These are phyloP conservation scores for Bombycilla garrulus DNA, from an alignment of 2,113 vertebrate genomes.

Conservation along the genomic window DNA sequence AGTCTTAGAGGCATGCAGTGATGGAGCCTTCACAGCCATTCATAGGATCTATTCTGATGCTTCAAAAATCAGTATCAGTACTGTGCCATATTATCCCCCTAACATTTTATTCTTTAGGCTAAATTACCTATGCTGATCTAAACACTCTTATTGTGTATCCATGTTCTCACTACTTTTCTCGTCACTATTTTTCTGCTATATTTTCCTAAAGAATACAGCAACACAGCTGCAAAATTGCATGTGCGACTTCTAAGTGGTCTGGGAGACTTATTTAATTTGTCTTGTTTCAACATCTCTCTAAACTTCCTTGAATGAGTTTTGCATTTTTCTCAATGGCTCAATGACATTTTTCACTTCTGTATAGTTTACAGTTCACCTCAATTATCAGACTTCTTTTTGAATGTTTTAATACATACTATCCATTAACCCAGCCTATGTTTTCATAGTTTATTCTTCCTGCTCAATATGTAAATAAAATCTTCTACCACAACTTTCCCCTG, in stretches of 20 bases:
- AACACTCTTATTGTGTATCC: background rate
- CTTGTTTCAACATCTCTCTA: background rate
- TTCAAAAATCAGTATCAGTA: background rate
- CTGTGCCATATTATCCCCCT: background rate
- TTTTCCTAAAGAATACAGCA: background rate
- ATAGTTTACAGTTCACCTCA: background rate
- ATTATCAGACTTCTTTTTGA: background rate
- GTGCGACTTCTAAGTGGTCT: background rate
- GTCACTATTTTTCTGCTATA: background rate
- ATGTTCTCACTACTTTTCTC: background rate
- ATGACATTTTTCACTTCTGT: background rate
- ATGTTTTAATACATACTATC: background rate
- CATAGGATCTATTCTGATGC: background rate
- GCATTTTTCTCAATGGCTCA: background rate
- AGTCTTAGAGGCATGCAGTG: background rate
- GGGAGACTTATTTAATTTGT: background rate
- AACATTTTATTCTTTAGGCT: background rate
- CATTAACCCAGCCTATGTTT: background rate
- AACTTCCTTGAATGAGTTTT: background rate
- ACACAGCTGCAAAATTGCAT: background rate
- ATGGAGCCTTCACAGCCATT: background rate
- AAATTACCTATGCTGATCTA: background rate
- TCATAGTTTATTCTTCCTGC: background rate
- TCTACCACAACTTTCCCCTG: background rate
- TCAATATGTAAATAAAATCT: background rate